Evolutionary conservation across 2,888 invertebrate genomes (phyloP).

Genomic region (Yponomeuta sedellus): DNA sequence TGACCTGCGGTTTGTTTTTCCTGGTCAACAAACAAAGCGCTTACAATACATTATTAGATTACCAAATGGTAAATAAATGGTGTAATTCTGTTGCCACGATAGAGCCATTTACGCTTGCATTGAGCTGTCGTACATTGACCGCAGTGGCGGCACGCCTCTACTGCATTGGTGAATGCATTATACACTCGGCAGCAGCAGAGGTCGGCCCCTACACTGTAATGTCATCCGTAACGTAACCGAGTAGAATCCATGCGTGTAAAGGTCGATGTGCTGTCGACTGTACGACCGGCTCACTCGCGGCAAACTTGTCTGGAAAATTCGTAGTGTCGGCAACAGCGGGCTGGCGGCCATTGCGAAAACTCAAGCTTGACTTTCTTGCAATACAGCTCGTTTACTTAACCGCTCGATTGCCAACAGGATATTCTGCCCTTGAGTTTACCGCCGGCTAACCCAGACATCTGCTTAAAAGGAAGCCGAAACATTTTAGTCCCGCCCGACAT

Average conservation of each 20-base stretch:
- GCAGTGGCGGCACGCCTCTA: neutral
- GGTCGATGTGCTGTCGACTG: neutral
- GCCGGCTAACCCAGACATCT: neutral
- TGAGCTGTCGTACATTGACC: conserved; percentile 2
- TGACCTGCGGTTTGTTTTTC: neutral
- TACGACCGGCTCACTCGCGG: neutral
- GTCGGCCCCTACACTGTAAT: too few species aligned
- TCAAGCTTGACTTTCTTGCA: conserved; percentile 6
- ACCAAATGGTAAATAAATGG: neutral
- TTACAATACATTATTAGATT: neutral
- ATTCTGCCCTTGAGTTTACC: conserved; percentile 6
- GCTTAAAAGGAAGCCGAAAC: neutral
- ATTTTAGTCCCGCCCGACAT: neutral
- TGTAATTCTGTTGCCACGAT: neutral
- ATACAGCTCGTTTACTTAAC: conserved; percentile 9
- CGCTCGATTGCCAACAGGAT: conserved; percentile 8
- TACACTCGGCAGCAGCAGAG: neutral
- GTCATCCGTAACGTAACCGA: too few species aligned
- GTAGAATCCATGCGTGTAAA: neutral
- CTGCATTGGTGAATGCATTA: neutral
- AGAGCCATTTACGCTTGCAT: neutral
- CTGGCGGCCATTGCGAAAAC: conserved; percentile 10
- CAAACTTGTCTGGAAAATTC: conserved; percentile 12
- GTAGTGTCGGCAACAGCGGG: neutral
- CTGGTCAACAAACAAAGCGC: neutral